Percentiles rank a stretch among this genome's conserved stretches.
These are phyloP conservation scores for Bellardia bayeri DNA, from an alignment of 2,888 invertebrate genomes.

Conservation along the genomic window DNA sequence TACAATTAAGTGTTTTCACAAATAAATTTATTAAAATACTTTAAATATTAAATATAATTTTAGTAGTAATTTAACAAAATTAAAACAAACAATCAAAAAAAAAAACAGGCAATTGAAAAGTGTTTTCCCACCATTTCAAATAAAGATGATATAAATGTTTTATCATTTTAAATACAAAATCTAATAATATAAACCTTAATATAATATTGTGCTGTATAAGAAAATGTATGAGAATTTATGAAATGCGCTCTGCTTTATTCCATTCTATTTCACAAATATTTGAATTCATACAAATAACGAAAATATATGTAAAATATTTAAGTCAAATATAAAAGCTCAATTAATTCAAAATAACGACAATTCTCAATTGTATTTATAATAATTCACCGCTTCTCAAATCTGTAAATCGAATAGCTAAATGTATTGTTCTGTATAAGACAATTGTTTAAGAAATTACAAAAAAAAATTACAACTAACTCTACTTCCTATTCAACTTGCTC, in stretches of 20 bases:
- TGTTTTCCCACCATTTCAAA: not conserved
- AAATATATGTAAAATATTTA: no score
- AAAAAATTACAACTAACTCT: no score
- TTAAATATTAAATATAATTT: constrained; percentile 36
- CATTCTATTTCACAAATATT: no score
- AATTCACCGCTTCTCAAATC: no score
- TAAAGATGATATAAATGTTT: constrained; percentile 28
- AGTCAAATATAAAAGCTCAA: no score
- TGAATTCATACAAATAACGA: no score
- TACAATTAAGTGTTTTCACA: constrained; percentile 62
- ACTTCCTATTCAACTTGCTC: no score
- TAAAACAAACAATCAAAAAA: constrained; percentile 31
- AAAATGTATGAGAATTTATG: not conserved
- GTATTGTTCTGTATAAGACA: not conserved
- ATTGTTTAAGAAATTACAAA: not conserved
- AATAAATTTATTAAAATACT: constrained; percentile 23
- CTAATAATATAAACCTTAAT: not conserved
- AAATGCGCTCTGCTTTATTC: no score
- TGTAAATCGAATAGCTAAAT: no score
- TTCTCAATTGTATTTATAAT: no score
- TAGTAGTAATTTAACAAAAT: constrained; percentile 37
- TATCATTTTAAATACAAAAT: not conserved
- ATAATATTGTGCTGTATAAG: not conserved
- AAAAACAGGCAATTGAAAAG: not conserved
- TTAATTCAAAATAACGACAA: no score